These are phyloP conservation scores for Eulemur albifrons DNA, from an alignment of 2,797 vertebrate genomes.

Conservation along the genomic window DNA sequence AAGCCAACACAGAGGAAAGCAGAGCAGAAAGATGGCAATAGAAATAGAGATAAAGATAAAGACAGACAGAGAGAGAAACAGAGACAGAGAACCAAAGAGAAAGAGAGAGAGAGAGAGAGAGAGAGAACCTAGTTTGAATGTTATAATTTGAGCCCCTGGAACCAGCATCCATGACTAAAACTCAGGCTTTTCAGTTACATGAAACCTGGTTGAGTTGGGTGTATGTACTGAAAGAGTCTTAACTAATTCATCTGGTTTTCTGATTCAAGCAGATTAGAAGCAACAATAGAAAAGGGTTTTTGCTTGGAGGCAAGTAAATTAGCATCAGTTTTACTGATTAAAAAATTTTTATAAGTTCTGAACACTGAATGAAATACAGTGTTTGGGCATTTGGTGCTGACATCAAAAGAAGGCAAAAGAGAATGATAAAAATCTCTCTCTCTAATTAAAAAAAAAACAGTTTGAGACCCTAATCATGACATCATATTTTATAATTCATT, in stretches of 20 bases:
- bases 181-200: background rate
- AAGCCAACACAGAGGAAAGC: background rate
- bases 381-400: background rate
- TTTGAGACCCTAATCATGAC: background rate
- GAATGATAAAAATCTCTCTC: background rate
- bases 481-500: background rate
- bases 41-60: background rate
- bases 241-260: background rate
- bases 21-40: background rate
- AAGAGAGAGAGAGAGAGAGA: background rate
- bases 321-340: background rate
- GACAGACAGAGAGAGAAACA: background rate
- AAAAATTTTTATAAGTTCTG: background rate
- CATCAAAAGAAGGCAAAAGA: background rate
- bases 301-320: background rate
- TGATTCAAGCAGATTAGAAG: slow-evolving; percentile 4
- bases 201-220: background rate
- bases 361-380: slow-evolving; percentile 6
- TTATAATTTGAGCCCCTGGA: background rate
- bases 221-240: background rate
- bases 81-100: background rate
- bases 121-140: background rate
- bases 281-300: background rate
- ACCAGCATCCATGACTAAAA: background rate
- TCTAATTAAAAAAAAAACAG: background rate